Base-by-base conservation (phyloP, 2,888 invertebrate genomes). In the Drosophila lutescens region DNA sequence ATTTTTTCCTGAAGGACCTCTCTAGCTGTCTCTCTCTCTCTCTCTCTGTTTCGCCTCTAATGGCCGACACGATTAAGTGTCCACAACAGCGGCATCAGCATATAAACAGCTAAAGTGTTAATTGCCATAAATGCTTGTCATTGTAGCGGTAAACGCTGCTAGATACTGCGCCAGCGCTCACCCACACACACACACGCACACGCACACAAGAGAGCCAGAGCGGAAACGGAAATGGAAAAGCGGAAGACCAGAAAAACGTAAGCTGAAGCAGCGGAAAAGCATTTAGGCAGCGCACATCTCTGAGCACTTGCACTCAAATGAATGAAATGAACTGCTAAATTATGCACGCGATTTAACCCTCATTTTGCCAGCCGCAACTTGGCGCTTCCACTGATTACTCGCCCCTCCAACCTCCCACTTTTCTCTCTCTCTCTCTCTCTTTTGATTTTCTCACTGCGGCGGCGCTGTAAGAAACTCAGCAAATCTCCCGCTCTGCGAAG, bases 51-150 rank as follows among this genome's bases (percentile, higher is more conserved):
- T n/a, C 40, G 41, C 41, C 79, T 77, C 82, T 85, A 85, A 85
- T 85, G 88, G 88, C 73, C 78, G 84, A 83, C 86, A 88, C 80
- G 84, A 79, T 88, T 88, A 85, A 86, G 86, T 80, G 81, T 70
- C 67, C 78, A 61, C 85, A 80, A 61, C 63, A 61, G 73, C 65
- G 56, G 78, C 59, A 79, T 68, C 78, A 78, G 85, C 86, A 76
- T 82, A 87, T 91, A 92, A 92, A 91, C 90, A 92, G 91, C 90
- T 91, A 91, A 91, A 92, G 92, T 92, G 92, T 91, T 92, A 92
- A 92, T 92, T 92, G 92, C 91, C 90, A 91, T 92, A 92, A 92
- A 92, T 91, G 91, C 91, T 91, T 91, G 92, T 91, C 92, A 91
- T 92, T 92, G 91, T 92, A 90, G 90, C 90, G 87, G 90, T 91